These are phyloP conservation scores for Pangasius larnaudii DNA, from an alignment of 2,797 vertebrate species.

Conservation along the genomic window DNA sequence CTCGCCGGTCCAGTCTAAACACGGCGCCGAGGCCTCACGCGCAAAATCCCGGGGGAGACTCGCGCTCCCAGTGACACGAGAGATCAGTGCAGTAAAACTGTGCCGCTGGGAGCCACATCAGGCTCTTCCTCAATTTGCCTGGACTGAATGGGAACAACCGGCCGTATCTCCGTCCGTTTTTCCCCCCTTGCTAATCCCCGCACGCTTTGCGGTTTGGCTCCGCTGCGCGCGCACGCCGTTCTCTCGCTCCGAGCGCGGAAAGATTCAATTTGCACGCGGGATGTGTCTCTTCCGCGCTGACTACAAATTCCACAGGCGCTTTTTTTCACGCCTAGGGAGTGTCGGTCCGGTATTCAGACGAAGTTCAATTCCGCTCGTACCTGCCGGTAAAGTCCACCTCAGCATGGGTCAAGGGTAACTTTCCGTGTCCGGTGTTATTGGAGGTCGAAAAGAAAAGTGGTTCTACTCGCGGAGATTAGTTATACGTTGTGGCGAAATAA, in stretches of 20 bases:
- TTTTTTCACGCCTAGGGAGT: conserved; percentile 51
- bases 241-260: conserved; percentile 63
- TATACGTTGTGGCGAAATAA: conserved; percentile 13
- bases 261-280: conserved; percentile 53
- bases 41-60: conserved; percentile 67
- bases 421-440: conserved; percentile 50
- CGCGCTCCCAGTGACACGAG: conserved; percentile 71
- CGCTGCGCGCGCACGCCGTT: conserved; percentile 49
- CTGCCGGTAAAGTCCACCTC: conserved; percentile 74
- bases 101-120: conserved; percentile 76
- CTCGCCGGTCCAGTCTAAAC: conserved; percentile 67
- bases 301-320: conserved; percentile 63
- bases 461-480: conserved; percentile 44
- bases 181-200: conserved; percentile 11
- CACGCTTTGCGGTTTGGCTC: conserved; percentile 55
- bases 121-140: conserved; percentile 71
- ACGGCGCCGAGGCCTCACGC: conserved; percentile 63
- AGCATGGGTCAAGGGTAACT: conserved; percentile 69
- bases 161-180: conserved; percentile 8
- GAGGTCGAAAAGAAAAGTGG: conserved; percentile 41
- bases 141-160: conserved; percentile 58
- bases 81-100: conserved; percentile 69
- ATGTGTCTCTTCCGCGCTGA: conserved; percentile 49
- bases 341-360: conserved; percentile 63
- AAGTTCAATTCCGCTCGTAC: conserved; percentile 71